Conservation (phyloP, 2,888 invertebrate genomes). For the Cremastinae sp. region DNA sequence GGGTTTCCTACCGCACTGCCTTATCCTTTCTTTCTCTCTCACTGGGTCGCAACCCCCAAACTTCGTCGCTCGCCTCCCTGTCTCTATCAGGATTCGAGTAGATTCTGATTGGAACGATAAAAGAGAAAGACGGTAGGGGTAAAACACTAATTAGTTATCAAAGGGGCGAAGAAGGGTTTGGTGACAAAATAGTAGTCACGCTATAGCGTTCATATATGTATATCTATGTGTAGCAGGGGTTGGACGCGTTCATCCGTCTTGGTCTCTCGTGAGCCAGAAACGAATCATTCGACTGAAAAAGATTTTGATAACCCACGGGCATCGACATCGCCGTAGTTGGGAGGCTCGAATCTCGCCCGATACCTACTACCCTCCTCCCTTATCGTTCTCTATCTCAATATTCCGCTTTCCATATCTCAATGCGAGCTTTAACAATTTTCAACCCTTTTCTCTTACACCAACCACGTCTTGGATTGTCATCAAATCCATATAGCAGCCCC, state of each 20-base stretch:
- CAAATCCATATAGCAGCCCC: slow-evolving; percentile 36
- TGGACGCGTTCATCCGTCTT: too few relatives aligned
- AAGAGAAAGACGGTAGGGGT: slow-evolving; percentile 73
- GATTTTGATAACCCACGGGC: slow-evolving; percentile 33
- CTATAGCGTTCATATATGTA: slow-evolving; percentile 33
- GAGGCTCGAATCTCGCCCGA: too few relatives aligned
- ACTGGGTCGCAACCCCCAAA: slow-evolving; percentile 23
- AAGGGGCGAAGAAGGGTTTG: slow-evolving; percentile 81
- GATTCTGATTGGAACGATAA: slow-evolving; percentile 77
- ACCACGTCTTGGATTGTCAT: slow-evolving; percentile 42
- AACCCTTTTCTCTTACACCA: slow-evolving; percentile 26
- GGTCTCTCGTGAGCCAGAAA: neutral
- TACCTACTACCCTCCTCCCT: neutral
- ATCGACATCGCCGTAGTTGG: slow-evolving; percentile 15
- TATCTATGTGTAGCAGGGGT: neutral
- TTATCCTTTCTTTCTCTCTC: slow-evolving; percentile 25
- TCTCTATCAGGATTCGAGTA: slow-evolving; percentile 28
- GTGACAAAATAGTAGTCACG: slow-evolving; percentile 77
- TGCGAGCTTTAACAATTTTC: slow-evolving; percentile 46
- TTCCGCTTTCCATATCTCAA: slow-evolving; percentile 37
- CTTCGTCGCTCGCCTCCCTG: slow-evolving; percentile 23
- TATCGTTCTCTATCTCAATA: slow-evolving; percentile 26
- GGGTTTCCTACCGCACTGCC: slow-evolving; percentile 51
- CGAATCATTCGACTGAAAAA: neutral
- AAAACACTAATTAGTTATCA: slow-evolving; percentile 84